Base-by-base conservation (phyloP, 1,140 invertebrate genomes). In the Caenorhabditis inopinata region DNA sequence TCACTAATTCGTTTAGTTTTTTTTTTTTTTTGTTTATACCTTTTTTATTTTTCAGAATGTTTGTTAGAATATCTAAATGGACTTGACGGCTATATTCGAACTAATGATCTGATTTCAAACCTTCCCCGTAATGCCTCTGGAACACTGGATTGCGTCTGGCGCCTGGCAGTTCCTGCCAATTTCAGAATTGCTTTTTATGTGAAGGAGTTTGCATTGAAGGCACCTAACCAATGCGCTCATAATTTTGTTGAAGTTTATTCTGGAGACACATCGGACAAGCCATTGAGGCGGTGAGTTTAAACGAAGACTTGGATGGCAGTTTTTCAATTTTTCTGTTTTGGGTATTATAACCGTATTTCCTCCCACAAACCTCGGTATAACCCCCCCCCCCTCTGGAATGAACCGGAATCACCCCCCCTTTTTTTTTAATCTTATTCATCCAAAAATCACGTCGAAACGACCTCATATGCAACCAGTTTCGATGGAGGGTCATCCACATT, bases 211-310 rank as follows among this genome's bases (percentile, higher is more conserved):
- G 18, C 23, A 3, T 32, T 83, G 32, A 80, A 35, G 29, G 27
- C 47, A 49, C 82, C 82, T 25, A 83, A 83, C 48, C 80, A 76
- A 27, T 83, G 82, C 38, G 35, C 46, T 35, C 47, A 58, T 1
- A 83, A 83, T 35, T 83, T 83, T 49, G 75, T 83, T 1, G 82
- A 83, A 82, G 76, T 83, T 21, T 83, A 83, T 45, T 53, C 82
- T 14, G 78, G 78, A 27, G 48, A 74, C 18, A 79, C 62, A 3
- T 58, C 68, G 14, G 62, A 79, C 74, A 73, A 35, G 14, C 78
- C 78, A 32, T 23, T 79, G 11, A 46, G 68, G 74, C 16, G 62
- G 78, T 79, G 11, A 48, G 38, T 7, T 78, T 5, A n/a, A n/a
- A n/a, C n/a, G n/a, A n/a, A n/a, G n/a, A n/a, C n/a, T n/a, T n/a